Evolutionary conservation across 2,888 invertebrate species (phyloP).

Genomic region (Xestia c-nigrum): DNA sequence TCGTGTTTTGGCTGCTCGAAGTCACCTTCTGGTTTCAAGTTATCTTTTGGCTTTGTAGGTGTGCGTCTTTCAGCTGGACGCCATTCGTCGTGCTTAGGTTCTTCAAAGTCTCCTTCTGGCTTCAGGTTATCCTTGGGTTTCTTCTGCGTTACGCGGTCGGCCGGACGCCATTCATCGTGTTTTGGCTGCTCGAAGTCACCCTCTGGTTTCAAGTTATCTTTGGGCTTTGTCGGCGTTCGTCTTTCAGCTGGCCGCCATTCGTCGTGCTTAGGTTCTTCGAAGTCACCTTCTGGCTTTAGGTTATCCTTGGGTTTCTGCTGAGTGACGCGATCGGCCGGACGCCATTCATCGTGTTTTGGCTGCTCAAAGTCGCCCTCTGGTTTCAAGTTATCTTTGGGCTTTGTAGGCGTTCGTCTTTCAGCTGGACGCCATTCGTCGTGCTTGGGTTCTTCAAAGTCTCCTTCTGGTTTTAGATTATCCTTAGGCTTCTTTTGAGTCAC

Average conservation of each 20-base stretch:
- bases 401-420: no score
- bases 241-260: slow-evolving; percentile 82
- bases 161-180: slow-evolving; percentile 46
- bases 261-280: slow-evolving; percentile 80
- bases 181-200: slow-evolving; percentile 81
- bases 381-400: slow-evolving; percentile 85
- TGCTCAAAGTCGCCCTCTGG: slow-evolving; percentile 89
- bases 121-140: slow-evolving; percentile 86
- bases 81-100: slow-evolving; percentile 82
- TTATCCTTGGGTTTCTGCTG: slow-evolving; percentile 79
- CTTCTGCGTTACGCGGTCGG: slow-evolving; percentile 53
- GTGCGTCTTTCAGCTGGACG: slow-evolving; percentile 82
- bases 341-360: slow-evolving; percentile 59
- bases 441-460: slow-evolving; percentile 84
- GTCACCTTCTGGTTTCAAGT: slow-evolving; percentile 89
- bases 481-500: slow-evolving; percentile 72
- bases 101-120: slow-evolving; percentile 91
- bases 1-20: slow-evolving; percentile 83
- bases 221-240: slow-evolving; percentile 57
- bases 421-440: slow-evolving; percentile 80
- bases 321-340: slow-evolving; percentile 6
- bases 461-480: slow-evolving; percentile 90
- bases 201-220: slow-evolving; percentile 89
- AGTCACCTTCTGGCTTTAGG: slow-evolving; percentile 89
- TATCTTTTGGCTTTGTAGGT: slow-evolving; percentile 84